Conservation (phyloP, 2,797 vertebrate genomes). For the Brachyrhaphis roseni region DNA sequence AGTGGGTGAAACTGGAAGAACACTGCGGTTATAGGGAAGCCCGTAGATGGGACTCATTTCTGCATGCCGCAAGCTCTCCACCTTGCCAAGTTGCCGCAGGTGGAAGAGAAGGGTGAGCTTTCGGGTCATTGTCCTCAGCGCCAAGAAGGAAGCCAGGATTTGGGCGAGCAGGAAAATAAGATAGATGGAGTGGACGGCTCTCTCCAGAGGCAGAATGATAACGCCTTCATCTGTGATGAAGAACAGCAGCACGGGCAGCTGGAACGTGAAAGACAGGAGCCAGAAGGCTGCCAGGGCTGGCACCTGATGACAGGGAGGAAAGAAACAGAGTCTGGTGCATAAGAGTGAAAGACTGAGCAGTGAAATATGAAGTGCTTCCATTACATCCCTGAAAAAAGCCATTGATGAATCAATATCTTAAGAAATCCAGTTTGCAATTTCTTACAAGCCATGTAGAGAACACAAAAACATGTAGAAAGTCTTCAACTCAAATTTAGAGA, state of each 20-base stretch:
- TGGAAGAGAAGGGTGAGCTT: conserved; percentile 85
- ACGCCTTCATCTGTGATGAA: conserved; percentile 82
- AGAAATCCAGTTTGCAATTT: background rate
- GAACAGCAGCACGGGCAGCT: conserved; percentile 89
- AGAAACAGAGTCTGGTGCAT: background rate
- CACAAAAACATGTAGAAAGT: background rate
- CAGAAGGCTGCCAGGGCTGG: conserved; percentile 89
- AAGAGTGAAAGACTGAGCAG: conserved; percentile 39
- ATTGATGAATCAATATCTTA: background rate
- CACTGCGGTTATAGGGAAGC: conserved; percentile 59
- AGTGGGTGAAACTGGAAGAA: conserved; percentile 66
- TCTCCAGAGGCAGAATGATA: conserved; percentile 84
- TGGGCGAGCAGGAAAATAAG: conserved; percentile 81
- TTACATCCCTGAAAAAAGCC: conserved; percentile 5
- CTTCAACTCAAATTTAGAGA: background rate
- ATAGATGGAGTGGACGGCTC: conserved; percentile 79
- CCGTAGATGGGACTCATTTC: conserved; percentile 62
- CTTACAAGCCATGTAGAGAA: background rate
- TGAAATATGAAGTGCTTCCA: conserved; percentile 13
- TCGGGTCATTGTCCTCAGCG: conserved; percentile 81
- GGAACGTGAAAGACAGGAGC: conserved; percentile 86
- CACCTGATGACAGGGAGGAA: conserved; percentile 76
- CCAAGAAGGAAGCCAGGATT: conserved; percentile 78
- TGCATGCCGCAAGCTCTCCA: conserved; percentile 42
- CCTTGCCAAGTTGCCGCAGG: conserved; percentile 76